Evolutionary conservation across 1,140 invertebrate species (phyloP).

Genomic region (Drosophila busckii): DNA sequence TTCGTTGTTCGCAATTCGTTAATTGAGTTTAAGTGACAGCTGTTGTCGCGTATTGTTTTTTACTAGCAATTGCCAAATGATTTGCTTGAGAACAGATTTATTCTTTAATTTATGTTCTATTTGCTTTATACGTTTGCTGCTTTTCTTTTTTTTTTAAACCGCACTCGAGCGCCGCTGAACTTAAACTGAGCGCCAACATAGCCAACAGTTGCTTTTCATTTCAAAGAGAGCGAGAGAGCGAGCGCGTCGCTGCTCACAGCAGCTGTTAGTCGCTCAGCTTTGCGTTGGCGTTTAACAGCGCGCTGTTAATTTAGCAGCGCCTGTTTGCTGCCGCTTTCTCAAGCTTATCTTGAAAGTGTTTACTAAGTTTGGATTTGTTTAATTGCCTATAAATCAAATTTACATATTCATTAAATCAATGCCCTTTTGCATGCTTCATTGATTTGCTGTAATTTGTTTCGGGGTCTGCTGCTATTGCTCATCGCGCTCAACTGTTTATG

Average conservation of each 20-base stretch:
- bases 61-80: conserved; percentile 41
- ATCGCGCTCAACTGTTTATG: conserved; percentile 55
- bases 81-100: conserved; percentile 39
- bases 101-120: background rate
- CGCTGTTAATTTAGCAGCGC: background rate
- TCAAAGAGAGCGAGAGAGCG: conserved; percentile 27
- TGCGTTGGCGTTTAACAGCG: conserved; percentile 4
- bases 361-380: no score
- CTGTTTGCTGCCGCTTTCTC: conserved; percentile 1
- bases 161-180: conserved; percentile 59
- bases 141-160: conserved; percentile 19
- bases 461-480: conserved; percentile 39
- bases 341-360: conserved; percentile 1
- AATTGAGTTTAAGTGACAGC: conserved; percentile 71
- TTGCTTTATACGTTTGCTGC: conserved; percentile 4
- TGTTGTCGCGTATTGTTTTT: conserved; percentile 29
- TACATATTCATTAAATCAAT: conserved; percentile 29
- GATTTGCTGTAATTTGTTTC: conserved; percentile 52
- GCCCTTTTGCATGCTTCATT: conserved; percentile 69
- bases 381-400: conserved; percentile 35
- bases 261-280: background rate
- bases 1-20: conserved; percentile 55
- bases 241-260: conserved; percentile 3
- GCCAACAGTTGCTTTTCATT: conserved; percentile 51
- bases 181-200: conserved; percentile 43